Base-by-base conservation (phyloP, 2,797 vertebrate species). In the Myotis planiceps region DNA sequence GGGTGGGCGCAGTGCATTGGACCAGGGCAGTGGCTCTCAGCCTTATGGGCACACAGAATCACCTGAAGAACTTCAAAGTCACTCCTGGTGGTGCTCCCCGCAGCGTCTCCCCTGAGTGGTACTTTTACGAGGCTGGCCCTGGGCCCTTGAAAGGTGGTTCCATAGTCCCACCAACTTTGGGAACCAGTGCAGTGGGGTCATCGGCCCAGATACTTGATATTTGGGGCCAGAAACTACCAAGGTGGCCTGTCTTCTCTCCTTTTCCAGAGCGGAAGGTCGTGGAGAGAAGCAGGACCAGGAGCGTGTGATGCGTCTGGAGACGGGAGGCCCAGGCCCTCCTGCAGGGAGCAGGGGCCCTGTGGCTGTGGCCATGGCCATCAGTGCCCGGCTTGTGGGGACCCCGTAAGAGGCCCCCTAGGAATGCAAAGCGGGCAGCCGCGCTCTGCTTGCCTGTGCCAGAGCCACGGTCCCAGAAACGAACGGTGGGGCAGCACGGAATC, bases 351-450 rank as follows among this genome's bases (percentile, higher is more conserved):
- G 47, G 8, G 80, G 23, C 60, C 37, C 21, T 1, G 53, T 0
- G 4, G n/a, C 82, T 47, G 45, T 34, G 66, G 8, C 71, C 69
- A 7, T 91, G 0, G 10, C 85, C 3, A 13, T 75, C 5, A 32
- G 0, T 0, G 32, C 55, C 90, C 94, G 96, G 90, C 78, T 27
- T 58, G 23, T 25, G 55, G n/a, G 51, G 63, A 94, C 14, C 45
- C 4, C 3, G 63, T 66, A 91, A 94, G 45, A 95, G 66, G 82
- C 92, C 74, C 74, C 65, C 13, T 60, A 53, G 39, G 78, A 94
- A 88, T 51, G 74, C 94, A 87, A 82, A 9, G 55, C 96, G 94
- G 68, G 84, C 84, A 88, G 75, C 3, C 81, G 65, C 82, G 23
- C 37, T 96, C 97, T 96, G 65, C 53, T 37, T 47, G 65, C 51